Evolutionary conservation across 2,888 invertebrate species (phyloP).

Genomic region (Xestia ashworthii): DNA sequence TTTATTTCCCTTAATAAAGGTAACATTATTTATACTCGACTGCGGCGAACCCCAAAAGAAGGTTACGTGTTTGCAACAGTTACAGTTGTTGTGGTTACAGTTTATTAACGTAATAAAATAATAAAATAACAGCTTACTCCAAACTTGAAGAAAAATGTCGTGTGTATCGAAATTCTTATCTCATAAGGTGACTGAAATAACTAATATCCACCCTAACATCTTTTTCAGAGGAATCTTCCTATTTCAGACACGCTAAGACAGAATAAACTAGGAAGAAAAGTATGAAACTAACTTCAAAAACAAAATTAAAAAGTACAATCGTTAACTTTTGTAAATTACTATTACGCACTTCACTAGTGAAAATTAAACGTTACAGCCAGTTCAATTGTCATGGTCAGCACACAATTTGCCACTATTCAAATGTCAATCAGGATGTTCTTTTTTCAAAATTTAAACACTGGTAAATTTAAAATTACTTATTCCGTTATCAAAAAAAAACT

Average conservation of each 20-base stretch:
- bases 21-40: not conserved
- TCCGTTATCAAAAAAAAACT: not conserved
- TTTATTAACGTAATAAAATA: too few species aligned
- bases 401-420: slow-evolving; percentile 33
- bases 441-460: slow-evolving; percentile 29
- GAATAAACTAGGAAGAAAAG: too few species aligned
- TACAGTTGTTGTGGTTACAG: too few species aligned
- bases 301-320: not conserved
- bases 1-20: not conserved
- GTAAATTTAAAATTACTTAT: slow-evolving; percentile 5
- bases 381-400: slow-evolving; percentile 34
- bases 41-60: too few species aligned
- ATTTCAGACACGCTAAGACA: not conserved
- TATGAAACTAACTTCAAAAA: not conserved
- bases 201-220: not conserved
- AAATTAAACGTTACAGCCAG: not conserved
- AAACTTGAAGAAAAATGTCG: not conserved
- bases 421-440: slow-evolving; percentile 41
- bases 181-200: not conserved
- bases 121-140: not conserved
- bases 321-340: not conserved
- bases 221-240: not conserved
- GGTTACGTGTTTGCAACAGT: too few species aligned
- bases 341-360: not conserved
- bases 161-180: too few species aligned